These are phyloP conservation scores for Leucoma salicis DNA, from an alignment of 2,888 invertebrate genomes.

Conservation along the genomic window DNA sequence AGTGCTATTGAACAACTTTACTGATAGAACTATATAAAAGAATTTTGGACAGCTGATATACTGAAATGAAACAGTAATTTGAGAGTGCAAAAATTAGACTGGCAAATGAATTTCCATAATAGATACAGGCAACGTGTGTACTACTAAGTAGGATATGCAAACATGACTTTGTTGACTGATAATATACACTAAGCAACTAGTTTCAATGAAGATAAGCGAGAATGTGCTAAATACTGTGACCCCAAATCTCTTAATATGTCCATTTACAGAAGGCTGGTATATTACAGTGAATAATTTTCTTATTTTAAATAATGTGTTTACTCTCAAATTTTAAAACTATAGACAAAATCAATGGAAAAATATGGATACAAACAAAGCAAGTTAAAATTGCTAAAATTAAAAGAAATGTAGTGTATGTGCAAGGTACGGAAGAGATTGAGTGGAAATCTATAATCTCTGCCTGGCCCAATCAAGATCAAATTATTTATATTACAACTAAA, in stretches of 20 bases:
- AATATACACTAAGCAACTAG: slow-evolving; percentile 17
- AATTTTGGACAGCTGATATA: not conserved
- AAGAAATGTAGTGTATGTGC: too few species aligned
- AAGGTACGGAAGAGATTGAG: too few species aligned
- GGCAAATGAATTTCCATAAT: slow-evolving; percentile 3
- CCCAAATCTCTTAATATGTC: slow-evolving; percentile 5
- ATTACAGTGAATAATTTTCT: too few species aligned
- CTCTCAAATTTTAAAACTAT: too few species aligned
- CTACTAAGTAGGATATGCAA: slow-evolving; percentile 19
- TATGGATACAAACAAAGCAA: too few species aligned
- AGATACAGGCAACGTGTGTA: slow-evolving; percentile 1
- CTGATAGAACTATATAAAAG: not conserved
- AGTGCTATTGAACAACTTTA: not conserved
- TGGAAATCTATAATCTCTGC: too few species aligned
- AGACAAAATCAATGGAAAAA: too few species aligned
- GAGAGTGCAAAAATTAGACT: not conserved
- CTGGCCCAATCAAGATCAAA: too few species aligned
- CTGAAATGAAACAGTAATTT: not conserved
- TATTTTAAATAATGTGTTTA: too few species aligned
- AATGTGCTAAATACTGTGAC: slow-evolving; percentile 20
- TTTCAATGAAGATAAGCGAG: slow-evolving; percentile 13
- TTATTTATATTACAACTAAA: too few species aligned
- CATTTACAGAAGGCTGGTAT: not conserved
- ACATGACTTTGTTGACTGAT: slow-evolving; percentile 30
- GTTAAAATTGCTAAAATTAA: too few species aligned